Conservation (phyloP, 1,140 invertebrate genomes). For the Diuraphis noxia region DNA sequence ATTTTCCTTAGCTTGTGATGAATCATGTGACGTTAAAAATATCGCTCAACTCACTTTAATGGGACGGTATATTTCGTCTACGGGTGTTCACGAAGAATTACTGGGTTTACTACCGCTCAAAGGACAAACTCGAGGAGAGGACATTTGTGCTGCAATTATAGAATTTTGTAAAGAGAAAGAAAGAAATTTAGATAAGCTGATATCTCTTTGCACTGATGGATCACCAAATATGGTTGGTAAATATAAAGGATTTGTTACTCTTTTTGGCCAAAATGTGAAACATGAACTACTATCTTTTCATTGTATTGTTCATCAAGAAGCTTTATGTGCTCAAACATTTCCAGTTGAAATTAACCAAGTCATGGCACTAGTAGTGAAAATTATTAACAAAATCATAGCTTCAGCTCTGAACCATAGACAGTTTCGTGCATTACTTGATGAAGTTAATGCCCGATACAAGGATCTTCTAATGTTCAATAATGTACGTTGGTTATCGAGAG, state of each 20-base stretch:
- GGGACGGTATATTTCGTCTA: constrained; percentile 57
- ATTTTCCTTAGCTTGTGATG: constrained; percentile 58
- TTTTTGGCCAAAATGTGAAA: constrained; percentile 58
- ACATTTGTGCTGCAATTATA: constrained; percentile 58
- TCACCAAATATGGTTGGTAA: constrained; percentile 57
- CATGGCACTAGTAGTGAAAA: constrained; percentile 58
- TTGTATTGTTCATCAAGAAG: constrained; percentile 59
- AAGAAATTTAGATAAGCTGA: constrained; percentile 58
- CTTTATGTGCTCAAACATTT: constrained; percentile 59
- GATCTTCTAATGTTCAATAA: constrained; percentile 58
- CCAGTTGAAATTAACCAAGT: constrained; percentile 57
- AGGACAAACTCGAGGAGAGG: constrained; percentile 58
- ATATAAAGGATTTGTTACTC: constrained; percentile 55
- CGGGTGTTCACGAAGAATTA: constrained; percentile 57
- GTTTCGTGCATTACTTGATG: constrained; percentile 58
- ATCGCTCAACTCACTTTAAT: constrained; percentile 59
- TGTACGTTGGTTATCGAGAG: constrained; percentile 57
- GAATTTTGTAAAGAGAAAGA: constrained; percentile 57
- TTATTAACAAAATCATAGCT: constrained; percentile 57
- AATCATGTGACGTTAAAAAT: constrained; percentile 59
- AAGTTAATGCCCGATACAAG: constrained; percentile 58
- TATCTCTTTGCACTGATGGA: constrained; percentile 57
- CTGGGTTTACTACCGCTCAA: constrained; percentile 57
- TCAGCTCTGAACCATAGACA: constrained; percentile 58
- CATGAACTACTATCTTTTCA: constrained; percentile 58